Base-by-base conservation (phyloP, 2,888 invertebrate species). In the Colostygia pectinataria region DNA sequence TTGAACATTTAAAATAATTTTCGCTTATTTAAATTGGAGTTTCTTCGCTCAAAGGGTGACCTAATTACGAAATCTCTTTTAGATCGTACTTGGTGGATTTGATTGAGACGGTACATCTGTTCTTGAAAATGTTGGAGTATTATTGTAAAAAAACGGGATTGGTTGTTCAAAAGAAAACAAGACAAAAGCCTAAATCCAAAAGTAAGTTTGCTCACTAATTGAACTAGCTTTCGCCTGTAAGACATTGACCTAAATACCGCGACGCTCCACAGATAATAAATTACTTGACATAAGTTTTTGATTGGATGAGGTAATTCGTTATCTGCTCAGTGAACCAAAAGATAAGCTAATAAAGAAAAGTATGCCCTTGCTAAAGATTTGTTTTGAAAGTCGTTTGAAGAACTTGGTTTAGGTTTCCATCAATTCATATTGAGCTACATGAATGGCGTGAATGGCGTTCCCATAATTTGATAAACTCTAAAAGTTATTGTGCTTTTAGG, bases 61-160 rank as follows among this genome's bases (percentile, higher is more conserved):
- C 46, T 41, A 31, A 49, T 43, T 38, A 24, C 33, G 37, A 18
- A 47, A 48, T 57, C 41, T 60, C 39, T 82, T 78, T 45, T 74
- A 96, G 96, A 68, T 90, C 92, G 1, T 98, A 95, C 80, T 89
- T 99, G 57, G 93, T 94, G 59, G 98, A 99, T 85, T 90, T 99
- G 44, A 91, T 98, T 4, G 97, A 98, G 81, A 96, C 97, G 0
- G 94, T 95, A 29, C 98, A 99, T 80, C 91, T 98, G 52, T 98
- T 97, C 78, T 78, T 98, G 51, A 97, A 97, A 91, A 95, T 98
- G 94, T 89, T 99, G 72, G 96, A 98, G 68, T 85, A 90, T 65
- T 94, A 91, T 69, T 94, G 94, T 70, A 92, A 91, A 80, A 92
- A 80, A 64, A 90, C 86, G 53, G 92, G 90, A 2, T 83, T 95